Conservation (phyloP, 2,888 invertebrate genomes). For the Stenchaetothrips biformis region DNA sequence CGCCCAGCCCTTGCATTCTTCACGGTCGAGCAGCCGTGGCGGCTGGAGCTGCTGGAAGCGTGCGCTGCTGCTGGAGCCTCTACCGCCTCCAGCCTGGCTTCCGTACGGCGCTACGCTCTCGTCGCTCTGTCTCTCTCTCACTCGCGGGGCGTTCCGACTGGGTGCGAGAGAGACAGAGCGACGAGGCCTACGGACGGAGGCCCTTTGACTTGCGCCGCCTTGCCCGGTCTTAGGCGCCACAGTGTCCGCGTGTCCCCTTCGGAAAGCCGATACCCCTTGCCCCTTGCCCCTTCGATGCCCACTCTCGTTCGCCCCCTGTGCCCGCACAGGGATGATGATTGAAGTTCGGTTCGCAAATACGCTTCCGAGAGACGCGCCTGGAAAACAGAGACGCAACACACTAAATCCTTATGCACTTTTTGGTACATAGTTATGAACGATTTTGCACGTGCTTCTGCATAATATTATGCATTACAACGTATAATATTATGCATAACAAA, state of each 20-base stretch:
- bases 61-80: too few relatives aligned
- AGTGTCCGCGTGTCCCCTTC: constrained; percentile 9
- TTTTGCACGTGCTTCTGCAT: too few relatives aligned
- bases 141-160: too few relatives aligned
- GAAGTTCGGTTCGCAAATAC: constrained; percentile 10
- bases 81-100: not conserved
- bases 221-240: constrained; percentile 1
- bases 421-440: too few relatives aligned
- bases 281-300: not conserved
- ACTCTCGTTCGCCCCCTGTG: not conserved
- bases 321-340: not conserved
- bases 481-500: too few relatives aligned
- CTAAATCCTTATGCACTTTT: too few relatives aligned
- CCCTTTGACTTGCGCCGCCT: not conserved
- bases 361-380: not conserved
- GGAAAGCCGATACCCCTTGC: not conserved
- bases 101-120: not conserved
- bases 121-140: too few relatives aligned
- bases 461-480: too few relatives aligned
- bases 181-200: too few relatives aligned
- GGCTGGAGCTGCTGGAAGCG: not conserved
- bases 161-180: too few relatives aligned
- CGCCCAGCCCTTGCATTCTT: not conserved
- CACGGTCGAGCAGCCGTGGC: constrained; percentile 1
- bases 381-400: too few relatives aligned